Evolutionary conservation across 2,113 vertebrate species (phyloP), one percentile per base, ranked within the genome.

Genomic region (Phoenicopterus ruber): DNA sequence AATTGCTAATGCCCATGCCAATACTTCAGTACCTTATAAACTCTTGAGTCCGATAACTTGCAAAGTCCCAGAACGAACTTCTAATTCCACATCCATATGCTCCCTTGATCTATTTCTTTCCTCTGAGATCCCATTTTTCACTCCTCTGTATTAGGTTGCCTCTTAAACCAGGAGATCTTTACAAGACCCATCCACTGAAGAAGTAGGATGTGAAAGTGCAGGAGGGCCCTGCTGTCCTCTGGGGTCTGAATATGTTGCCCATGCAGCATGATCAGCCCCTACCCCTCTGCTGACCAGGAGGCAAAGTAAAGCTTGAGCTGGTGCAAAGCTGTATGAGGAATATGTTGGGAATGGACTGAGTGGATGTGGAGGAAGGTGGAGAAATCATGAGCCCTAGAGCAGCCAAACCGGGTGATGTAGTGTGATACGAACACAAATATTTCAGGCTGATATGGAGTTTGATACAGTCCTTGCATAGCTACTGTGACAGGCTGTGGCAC

Each of bases 401-500:
- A 54, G 36, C 9, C 28, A 82, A 73, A 62, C 9, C 3, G 11
- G 55, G 26, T 28, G 31, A 20, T 0, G 0, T 7, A 42, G 11
- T 50, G n/a, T 44, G 38, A 54, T 70, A 63, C 0, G 0, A 82
- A 49, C 7, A 44, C 26, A 44, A 67, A 19, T 44, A 54, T 69
- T 94, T 72, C 55, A 63, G 34, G 9, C 18, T 50, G 63, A 81
- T 29, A 22, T 5, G 2, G 14, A 22, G 10, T 86, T 73, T 69
- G 31, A 36, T 59, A 47, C 19, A 74, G 58, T 50, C n/a, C 31
- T 79, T 63, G 26, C 34, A 31, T 15, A 47, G 25, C 17, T 81
- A 12, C 52, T 54, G 18, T 31, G 61, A 62, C n/a, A 82, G 40
- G 10, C 32, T 69, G 40, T 17, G 18, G 12, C 26, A 34, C 66